Percentiles rank a stretch among this genome's conserved stretches.
phyloP scores from a whole-genome alignment of 2,113 vertebrate species.

The Oryctolagus cuniculus region mOryCun1.1 NC_091451.1:26779501-26780000 shows the following conservation, averaged over 20 bases:
- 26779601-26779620: not conserved
- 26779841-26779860: not conserved
- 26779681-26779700: not conserved
- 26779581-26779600: not conserved
- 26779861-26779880: not conserved
- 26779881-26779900: not conserved
- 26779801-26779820: not conserved
- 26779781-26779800: not conserved
- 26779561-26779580: not conserved
- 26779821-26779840: not conserved
- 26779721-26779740: not conserved
- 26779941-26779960: not conserved
- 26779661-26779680: not conserved
- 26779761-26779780: not conserved
- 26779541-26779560: not conserved
- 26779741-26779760: not conserved
- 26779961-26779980: not conserved
- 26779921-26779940: constrained; percentile 4
- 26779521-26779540: not conserved
- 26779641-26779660: not conserved
- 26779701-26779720: not conserved
- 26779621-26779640: not conserved
- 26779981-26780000: not conserved
- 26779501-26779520: not conserved
- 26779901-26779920: not conserved